phyloP scores from a whole-genome alignment of 2,888 invertebrate genomes.

The Idaea straminata region DNA sequence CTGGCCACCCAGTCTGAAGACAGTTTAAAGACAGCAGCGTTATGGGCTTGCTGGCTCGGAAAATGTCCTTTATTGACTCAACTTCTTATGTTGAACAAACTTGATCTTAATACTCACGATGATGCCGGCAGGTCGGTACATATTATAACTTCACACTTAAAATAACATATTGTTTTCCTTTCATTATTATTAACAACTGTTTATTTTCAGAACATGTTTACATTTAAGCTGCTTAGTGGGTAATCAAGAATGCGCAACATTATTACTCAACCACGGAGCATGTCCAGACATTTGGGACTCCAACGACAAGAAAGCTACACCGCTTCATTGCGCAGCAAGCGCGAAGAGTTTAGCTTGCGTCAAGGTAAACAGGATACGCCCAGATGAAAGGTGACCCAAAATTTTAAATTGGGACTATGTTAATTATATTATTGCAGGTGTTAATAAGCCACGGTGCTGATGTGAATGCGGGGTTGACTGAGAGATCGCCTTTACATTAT shows the following conservation, averaged over 20 bases:
- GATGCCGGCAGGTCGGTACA: conserved; percentile 81
- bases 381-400: conserved; percentile 39
- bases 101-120: conserved; percentile 83
- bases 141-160: conserved; percentile 1
- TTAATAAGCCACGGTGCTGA: conserved; percentile 88
- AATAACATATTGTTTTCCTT: conserved; percentile 2
- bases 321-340: conserved; percentile 88
- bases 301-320: conserved; percentile 83
- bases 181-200: not conserved
- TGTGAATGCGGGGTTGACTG: conserved; percentile 86
- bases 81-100: conserved; percentile 74
- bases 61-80: conserved; percentile 75
- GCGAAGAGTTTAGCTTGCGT: conserved; percentile 82
- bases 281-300: conserved; percentile 87
- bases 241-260: conserved; percentile 84
- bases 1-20: conserved; percentile 45
- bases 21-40: conserved; percentile 74
- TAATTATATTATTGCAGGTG: conserved; percentile 62
- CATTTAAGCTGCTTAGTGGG: conserved; percentile 90
- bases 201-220: conserved; percentile 70
- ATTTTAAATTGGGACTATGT: conserved; percentile 28
- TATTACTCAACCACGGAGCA: conserved; percentile 85
- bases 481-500: conserved; percentile 89
- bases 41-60: conserved; percentile 83
- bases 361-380: conserved; percentile 63